Percentiles rank a stretch among this genome's conserved stretches.
Conservation (phyloP, 64 coral and sea anemone genomes). For the Montipora sp. region DNA sequence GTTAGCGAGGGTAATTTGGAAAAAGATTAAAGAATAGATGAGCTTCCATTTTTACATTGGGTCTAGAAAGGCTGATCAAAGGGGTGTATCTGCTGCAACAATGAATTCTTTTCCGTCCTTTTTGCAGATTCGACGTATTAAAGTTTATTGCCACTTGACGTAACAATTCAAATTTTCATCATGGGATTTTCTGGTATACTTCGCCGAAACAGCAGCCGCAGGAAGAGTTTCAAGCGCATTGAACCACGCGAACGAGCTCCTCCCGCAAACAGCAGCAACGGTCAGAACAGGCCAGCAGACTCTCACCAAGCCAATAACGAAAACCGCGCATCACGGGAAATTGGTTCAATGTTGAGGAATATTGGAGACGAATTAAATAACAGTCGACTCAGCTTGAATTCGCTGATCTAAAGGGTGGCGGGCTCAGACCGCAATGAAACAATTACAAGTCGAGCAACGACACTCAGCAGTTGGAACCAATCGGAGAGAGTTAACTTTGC, state of each 20-base stretch:
- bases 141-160: not conserved
- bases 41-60: no score
- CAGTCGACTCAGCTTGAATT: slow-evolving; percentile 73
- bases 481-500: not conserved
- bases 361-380: slow-evolving; percentile 95
- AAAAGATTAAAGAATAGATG: no score
- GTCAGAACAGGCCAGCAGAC: slow-evolving; percentile 42
- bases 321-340: slow-evolving; percentile 63
- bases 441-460: not conserved
- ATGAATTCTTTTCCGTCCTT: not conserved
- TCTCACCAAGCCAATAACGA: slow-evolving; percentile 48
- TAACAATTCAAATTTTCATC: not conserved
- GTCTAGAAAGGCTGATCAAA: no score
- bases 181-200: slow-evolving; percentile 86
- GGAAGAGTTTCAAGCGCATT: slow-evolving; percentile 73
- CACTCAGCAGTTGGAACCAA: not conserved
- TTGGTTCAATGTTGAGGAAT: slow-evolving; percentile 77
- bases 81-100: not conserved
- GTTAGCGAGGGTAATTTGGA: no score
- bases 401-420: slow-evolving; percentile 30
- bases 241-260: slow-evolving; percentile 73
- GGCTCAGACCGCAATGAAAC: not conserved
- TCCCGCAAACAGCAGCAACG: slow-evolving; percentile 24
- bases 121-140: not conserved
- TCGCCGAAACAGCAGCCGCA: slow-evolving; percentile 87